Percentiles rank a stretch among this genome's conserved stretches.
Evolutionary conservation across 2,888 invertebrate species (phyloP).

Genomic region (Pandemis heparana): DNA sequence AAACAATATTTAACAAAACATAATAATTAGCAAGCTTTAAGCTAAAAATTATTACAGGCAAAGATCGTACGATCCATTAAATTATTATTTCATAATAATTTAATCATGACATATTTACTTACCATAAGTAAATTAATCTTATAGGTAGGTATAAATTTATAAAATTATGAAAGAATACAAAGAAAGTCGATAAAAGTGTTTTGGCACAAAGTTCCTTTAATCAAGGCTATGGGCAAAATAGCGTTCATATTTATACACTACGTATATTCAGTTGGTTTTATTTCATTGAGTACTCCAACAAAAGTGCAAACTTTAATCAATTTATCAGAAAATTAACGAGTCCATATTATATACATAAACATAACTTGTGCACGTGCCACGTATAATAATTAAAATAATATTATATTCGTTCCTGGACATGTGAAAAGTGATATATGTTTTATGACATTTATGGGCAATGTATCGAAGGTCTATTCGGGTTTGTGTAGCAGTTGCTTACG

Average conservation of each 20-base stretch:
- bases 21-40: conserved; percentile 53
- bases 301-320: not conserved
- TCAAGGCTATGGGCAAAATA: conserved; percentile 6
- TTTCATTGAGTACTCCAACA: not conserved
- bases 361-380: not conserved
- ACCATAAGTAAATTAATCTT: conserved; percentile 2
- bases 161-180: conserved; percentile 27
- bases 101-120: conserved; percentile 34
- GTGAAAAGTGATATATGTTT: too few relatives aligned
- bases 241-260: not conserved
- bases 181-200: conserved; percentile 19
- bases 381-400: not conserved
- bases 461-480: not conserved
- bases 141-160: conserved; percentile 17
- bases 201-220: conserved; percentile 33
- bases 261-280: not conserved
- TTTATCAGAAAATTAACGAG: not conserved
- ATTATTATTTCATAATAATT: conserved; percentile 41
- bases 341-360: not conserved
- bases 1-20: conserved; percentile 28
- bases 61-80: conserved; percentile 28
- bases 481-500: not conserved
- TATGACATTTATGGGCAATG: not conserved
- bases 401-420: not conserved
- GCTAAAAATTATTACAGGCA: conserved; percentile 49